Evolutionary conservation across 2,888 invertebrate species (phyloP).

Genomic region (Melinaea marsaeus): DNA sequence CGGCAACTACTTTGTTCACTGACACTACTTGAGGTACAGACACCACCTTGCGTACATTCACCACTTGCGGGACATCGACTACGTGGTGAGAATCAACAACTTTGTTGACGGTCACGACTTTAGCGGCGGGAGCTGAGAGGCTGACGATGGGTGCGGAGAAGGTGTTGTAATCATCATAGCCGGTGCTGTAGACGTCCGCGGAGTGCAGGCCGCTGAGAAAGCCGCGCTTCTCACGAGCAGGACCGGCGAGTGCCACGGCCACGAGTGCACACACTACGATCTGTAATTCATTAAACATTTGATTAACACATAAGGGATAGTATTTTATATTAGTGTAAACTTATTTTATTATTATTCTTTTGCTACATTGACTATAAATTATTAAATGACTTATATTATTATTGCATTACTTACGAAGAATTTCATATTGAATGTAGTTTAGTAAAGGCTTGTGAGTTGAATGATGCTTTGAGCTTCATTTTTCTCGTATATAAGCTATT

Average conservation of each 20-base stretch:
- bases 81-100: conserved; percentile 46
- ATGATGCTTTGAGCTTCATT: conserved; percentile 4
- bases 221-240: conserved; percentile 29
- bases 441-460: conserved; percentile 4
- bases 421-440: conserved; percentile 10
- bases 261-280: conserved; percentile 26
- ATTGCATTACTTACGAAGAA: conserved; percentile 6
- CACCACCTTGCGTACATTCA: conserved; percentile 49
- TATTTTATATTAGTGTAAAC: not conserved
- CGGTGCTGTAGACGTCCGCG: not conserved
- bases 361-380: too few species aligned
- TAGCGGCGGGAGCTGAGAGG: conserved; percentile 35
- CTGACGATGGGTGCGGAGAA: conserved; percentile 23
- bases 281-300: conserved; percentile 13
- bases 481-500: conserved; percentile 5
- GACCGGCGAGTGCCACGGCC: conserved; percentile 23
- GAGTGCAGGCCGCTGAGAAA: conserved; percentile 26
- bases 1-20: conserved; percentile 52
- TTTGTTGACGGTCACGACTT: conserved; percentile 45
- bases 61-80: conserved; percentile 45
- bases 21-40: conserved; percentile 52
- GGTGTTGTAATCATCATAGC: not conserved
- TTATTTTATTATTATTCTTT: not conserved
- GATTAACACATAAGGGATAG: not conserved
- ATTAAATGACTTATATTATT: too few species aligned